phyloP scores from a whole-genome alignment of 2,888 invertebrate species.

The Silvanus unidentatus region DNA sequence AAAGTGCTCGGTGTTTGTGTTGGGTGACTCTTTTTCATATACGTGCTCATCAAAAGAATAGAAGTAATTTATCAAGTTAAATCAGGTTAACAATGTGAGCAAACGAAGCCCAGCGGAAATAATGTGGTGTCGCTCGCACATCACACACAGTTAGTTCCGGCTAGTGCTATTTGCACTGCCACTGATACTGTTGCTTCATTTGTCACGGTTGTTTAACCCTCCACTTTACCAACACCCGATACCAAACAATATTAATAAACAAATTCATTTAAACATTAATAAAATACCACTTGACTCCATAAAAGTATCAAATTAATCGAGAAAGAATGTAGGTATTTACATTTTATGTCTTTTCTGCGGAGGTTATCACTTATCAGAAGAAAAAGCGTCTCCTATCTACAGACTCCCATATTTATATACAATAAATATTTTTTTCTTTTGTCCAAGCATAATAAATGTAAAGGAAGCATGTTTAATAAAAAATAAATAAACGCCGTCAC shows the following conservation, averaged over 20 bases:
- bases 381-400: no score
- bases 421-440: no score
- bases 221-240: constrained; percentile 11
- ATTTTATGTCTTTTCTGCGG: no score
- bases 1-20: not conserved
- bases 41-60: constrained; percentile 3
- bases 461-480: no score
- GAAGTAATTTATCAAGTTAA: constrained; percentile 17
- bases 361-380: no score
- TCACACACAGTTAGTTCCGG: constrained; percentile 39
- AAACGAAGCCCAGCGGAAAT: constrained; percentile 30
- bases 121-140: constrained; percentile 35
- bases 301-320: no score
- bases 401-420: no score
- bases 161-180: constrained; percentile 28
- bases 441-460: no score
- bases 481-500: no score
- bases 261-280: constrained; percentile 11
- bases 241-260: constrained; percentile 14
- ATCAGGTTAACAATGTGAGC: constrained; percentile 16
- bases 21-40: constrained; percentile 3
- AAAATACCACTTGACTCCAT: constrained; percentile 5
- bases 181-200: constrained; percentile 37
- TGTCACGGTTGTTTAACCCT: constrained; percentile 39
- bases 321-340: no score